phyloP scores from a whole-genome alignment of 2,113 vertebrate genomes.

The Tichodroma muraria region DNA sequence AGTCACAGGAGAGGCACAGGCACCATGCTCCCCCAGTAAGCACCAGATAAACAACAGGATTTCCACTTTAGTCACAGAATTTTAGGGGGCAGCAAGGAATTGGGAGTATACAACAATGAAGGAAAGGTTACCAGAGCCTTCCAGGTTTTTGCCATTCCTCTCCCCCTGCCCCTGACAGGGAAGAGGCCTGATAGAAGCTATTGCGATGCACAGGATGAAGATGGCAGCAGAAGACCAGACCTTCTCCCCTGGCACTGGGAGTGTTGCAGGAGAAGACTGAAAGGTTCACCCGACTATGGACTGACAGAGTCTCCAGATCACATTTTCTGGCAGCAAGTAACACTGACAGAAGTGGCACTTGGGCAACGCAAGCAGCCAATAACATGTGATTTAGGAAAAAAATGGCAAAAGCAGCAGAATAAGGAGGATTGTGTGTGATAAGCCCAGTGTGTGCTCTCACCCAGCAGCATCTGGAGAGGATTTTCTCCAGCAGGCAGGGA shows the following conservation, averaged over 20 bases:
- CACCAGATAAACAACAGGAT: not conserved
- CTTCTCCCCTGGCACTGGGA: not conserved
- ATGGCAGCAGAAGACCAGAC: slow-evolving; percentile 22
- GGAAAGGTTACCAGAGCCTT: not conserved
- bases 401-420: slow-evolving; percentile 16
- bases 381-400: not conserved
- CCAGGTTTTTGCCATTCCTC: not conserved
- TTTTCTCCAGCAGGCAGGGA: slow-evolving; percentile 98
- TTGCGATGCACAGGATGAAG: not conserved
- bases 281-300: not conserved
- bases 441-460: slow-evolving; percentile 57
- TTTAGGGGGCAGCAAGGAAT: not conserved
- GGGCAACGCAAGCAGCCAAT: not conserved
- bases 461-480: slow-evolving; percentile 90
- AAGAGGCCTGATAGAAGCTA: not conserved
- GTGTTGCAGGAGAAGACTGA: not conserved
- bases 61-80: not conserved
- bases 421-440: slow-evolving; percentile 56
- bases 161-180: not conserved
- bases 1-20: not conserved
- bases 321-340: not conserved
- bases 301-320: not conserved
- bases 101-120: not conserved
- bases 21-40: not conserved
- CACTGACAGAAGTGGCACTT: slow-evolving; percentile 5